Base-by-base conservation (phyloP, 2,797 vertebrate species). In the Melanotaenia pygmaea region DNA sequence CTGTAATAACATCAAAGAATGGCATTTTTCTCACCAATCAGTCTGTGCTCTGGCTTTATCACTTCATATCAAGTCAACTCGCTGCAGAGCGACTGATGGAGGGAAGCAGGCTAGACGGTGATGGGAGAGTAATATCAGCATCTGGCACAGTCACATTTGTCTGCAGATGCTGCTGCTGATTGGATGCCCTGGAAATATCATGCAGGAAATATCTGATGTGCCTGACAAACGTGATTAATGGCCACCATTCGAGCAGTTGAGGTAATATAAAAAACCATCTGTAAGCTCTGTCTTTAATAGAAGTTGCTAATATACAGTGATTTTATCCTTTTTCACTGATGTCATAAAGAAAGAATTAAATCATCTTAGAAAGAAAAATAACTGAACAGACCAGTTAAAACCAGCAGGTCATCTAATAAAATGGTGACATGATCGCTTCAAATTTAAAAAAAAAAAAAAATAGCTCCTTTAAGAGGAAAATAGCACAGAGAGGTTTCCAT, bases 201-300 rank as follows among this genome's bases (percentile, higher is more conserved):
- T 5, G 12, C 64, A 71, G 68, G 70, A 88, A 84, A 85, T 76
- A 87, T 84, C 82, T 81, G 81, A 85, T 86, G 53, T 43, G 59
- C 72, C 79, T 86, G 86, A 90, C 88, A 87, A 70, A 84, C 51
- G 28, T 87, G 87, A 87, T 85, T 80, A 77, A 85, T 77, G 80
- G 73, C n/a, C 54, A 75, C 50, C 71, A 82, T 50, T 57, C 59
- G 56, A 71, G 63, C 58, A 71, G 60, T 70, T 63, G 64, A 71
- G 51, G 20, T 68, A 32, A 75, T 53, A 30, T 56, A 63, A 13
- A 12, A 54, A 75, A 71, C 76, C 74, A 59, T 58, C 70, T 32
- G 62, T 62, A 28, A 83, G 61, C 60, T 57, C 67, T 22, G 12
- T 76, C 50, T 59, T 65, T 64, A 60, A 35, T 62, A 12, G 28